Evolutionary conservation across 2,797 vertebrate species (phyloP), one percentile per base, ranked within the genome.

Genomic region (Sebastes hubbsi): DNA sequence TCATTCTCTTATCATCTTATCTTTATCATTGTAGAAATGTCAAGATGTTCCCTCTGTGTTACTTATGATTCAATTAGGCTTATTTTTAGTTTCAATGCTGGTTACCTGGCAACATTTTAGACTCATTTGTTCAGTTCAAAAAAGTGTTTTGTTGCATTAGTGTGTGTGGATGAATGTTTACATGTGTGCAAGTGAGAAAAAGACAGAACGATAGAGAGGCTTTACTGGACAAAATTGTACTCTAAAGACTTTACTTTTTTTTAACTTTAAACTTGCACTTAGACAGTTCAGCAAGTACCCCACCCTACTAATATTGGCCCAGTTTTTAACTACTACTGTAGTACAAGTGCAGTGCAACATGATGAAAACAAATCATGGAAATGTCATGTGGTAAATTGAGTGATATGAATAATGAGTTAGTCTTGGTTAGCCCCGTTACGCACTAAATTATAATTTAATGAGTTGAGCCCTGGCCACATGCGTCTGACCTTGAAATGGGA

Each of bases 391-490:
- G 34, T 73, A 74, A 79, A 82, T 63, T 42, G 22, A 72, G 6
- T 58, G 52, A 73, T 65, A 67, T 59, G 55, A 64, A 63, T 64
- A 79, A 81, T 63, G 74, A 76, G 30, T 76, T 72, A 34, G 29
- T 83, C 61, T 81, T 77, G 38, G 73, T 74, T 72, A 52, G 60
- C 62, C 29, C 18, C 4, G 11, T 61, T 72, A 54, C 9, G 4
- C 70, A 22, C 25, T 74, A 61, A 87, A 85, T 81, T 71, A 59
- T n/a, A 76, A 5, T 70, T 73, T 77, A 81, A 87, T 75, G 80
- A 83, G 34, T 49, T 38, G 9, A 75, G 65, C n/a, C 38, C 49
- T 36, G 46, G 46, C 38, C 7, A 61, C 42, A 29, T 29, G 65
- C 2, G 38, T 27, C 24, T 81, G 82, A 81, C 75, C 82, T 81